A percentile compares a stretch with the other conserved stretches of the same genome.
Conservation (phyloP, 2,888 invertebrate species). For the Rutpela maculata region DNA sequence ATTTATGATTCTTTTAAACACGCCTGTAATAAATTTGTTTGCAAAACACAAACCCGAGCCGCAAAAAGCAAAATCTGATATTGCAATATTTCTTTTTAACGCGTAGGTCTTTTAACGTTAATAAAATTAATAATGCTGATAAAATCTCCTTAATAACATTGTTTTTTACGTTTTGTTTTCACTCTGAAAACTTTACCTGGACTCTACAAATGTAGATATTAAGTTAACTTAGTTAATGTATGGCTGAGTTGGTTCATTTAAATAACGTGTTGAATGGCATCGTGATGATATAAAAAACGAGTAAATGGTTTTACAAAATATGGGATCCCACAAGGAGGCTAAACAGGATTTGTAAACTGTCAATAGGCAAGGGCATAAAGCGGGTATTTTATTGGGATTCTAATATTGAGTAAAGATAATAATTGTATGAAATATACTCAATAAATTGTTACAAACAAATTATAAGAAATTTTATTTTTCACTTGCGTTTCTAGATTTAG, state of each 20-base stretch:
- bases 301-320: constrained; percentile 3
- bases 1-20: constrained; percentile 52
- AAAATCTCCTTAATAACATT: constrained; percentile 55
- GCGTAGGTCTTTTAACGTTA: constrained; percentile 54
- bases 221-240: constrained; percentile 46
- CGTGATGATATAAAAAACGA: not conserved
- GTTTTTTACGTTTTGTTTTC: constrained; percentile 48
- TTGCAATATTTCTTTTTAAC: constrained; percentile 58
- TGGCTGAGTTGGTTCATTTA: constrained; percentile 42
- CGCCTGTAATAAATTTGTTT: constrained; percentile 51
- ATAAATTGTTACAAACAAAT: not conserved
- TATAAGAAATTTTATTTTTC: not conserved
- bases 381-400: not conserved
- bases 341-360: not conserved
- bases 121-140: constrained; percentile 59
- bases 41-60: constrained; percentile 51
- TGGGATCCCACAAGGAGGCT: not conserved
- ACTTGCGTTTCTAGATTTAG: not conserved
- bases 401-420: not conserved
- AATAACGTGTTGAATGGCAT: constrained; percentile 38
- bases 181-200: constrained; percentile 46
- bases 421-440: not conserved
- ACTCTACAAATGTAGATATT: constrained; percentile 52
- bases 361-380: not conserved
- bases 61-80: constrained; percentile 60